These are phyloP conservation scores for Mythimna impura DNA, from an alignment of 2,888 invertebrate species.

Conservation along the genomic window DNA sequence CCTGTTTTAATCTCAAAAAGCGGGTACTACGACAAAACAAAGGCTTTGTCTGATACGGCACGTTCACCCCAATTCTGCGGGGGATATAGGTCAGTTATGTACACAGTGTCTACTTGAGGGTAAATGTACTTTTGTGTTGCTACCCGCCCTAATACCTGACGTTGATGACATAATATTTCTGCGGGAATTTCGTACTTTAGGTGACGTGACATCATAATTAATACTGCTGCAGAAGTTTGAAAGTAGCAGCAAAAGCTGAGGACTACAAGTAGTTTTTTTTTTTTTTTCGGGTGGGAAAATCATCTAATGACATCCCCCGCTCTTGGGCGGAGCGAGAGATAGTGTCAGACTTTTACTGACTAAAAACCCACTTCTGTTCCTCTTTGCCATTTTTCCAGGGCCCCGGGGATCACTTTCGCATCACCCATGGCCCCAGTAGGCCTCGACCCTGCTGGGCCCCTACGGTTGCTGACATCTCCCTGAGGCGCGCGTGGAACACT, in stretches of 20 bases:
- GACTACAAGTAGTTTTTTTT: too few relatives aligned
- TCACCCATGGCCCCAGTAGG: too few relatives aligned
- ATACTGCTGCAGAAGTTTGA: not conserved
- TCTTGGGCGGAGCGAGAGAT: too few relatives aligned
- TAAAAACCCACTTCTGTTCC: too few relatives aligned
- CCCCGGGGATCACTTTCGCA: too few relatives aligned
- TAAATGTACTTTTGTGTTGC: conserved; percentile 19
- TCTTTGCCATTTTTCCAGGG: too few relatives aligned
- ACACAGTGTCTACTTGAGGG: conserved; percentile 33
- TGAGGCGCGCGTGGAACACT: too few relatives aligned
- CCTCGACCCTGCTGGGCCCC: too few relatives aligned
- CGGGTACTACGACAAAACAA: conserved; percentile 35
- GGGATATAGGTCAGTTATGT: conserved; percentile 55
- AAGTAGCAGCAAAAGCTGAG: not conserved
- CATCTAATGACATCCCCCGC: too few relatives aligned
- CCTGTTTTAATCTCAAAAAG: conserved; percentile 39
- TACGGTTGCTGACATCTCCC: too few relatives aligned
- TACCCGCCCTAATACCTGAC: conserved; percentile 2
- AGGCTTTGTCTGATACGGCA: conserved; percentile 46
- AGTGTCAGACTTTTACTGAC: too few relatives aligned
- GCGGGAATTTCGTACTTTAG: not conserved
- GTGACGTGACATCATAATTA: not conserved
- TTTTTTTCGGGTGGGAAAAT: too few relatives aligned
- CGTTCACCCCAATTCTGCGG: conserved; percentile 49
- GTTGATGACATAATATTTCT: conserved; percentile 6